These are phyloP conservation scores for Anguilla marmorata DNA, from an alignment of 2,797 vertebrate species.

Conservation along the genomic window DNA sequence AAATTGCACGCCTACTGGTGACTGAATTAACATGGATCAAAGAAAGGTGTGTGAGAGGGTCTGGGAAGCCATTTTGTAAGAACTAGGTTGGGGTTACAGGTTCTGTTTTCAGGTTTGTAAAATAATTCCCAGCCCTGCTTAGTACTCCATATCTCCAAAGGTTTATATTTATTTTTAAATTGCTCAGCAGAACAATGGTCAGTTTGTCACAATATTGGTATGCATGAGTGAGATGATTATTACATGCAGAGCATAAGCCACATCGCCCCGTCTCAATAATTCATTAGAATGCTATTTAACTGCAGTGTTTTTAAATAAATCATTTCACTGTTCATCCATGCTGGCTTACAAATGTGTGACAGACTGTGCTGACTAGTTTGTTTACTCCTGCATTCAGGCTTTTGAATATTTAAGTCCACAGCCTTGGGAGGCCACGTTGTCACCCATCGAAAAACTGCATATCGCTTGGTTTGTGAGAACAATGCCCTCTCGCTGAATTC, in stretches of 20 bases:
- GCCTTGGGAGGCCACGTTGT: background rate
- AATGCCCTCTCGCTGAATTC: background rate
- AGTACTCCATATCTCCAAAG: background rate
- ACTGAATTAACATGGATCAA: background rate
- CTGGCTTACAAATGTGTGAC: slow-evolving; percentile 28
- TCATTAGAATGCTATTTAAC: slow-evolving; percentile 22
- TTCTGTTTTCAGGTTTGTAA: background rate
- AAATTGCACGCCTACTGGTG: background rate
- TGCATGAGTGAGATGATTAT: background rate
- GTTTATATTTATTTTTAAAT: background rate
- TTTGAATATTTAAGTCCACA: slow-evolving; percentile 36
- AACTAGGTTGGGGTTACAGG: background rate
- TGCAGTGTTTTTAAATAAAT: slow-evolving; percentile 19
- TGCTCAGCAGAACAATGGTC: background rate
- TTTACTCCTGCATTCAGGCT: background rate
- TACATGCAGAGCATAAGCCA: background rate
- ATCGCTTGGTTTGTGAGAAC: background rate
- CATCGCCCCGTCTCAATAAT: slow-evolving; percentile 24
- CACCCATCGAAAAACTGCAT: background rate
- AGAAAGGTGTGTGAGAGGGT: too few relatives aligned
- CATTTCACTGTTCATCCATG: slow-evolving; percentile 29
- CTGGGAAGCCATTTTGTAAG: background rate
- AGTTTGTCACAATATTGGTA: background rate
- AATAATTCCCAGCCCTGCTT: background rate
- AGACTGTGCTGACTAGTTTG: slow-evolving; percentile 9